Conservation (phyloP, 2,113 vertebrate species). For the Passer montanus region DNA sequence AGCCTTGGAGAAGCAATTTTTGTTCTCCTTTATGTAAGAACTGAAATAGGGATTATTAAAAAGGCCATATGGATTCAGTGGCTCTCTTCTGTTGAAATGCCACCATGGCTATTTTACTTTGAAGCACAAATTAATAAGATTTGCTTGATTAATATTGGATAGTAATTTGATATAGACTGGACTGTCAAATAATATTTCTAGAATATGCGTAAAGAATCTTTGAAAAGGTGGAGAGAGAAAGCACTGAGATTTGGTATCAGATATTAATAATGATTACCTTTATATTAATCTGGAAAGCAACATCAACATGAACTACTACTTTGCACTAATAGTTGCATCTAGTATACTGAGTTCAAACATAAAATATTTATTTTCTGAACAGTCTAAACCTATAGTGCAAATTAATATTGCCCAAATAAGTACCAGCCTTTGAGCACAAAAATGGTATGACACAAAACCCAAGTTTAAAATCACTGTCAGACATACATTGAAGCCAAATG, state of each 20-base stretch:
- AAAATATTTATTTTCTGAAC: background rate
- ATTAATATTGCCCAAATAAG: background rate
- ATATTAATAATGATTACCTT: background rate
- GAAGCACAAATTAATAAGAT: background rate
- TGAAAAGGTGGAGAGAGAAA: background rate
- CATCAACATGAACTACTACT: background rate
- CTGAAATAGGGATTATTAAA: background rate
- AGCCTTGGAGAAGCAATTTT: background rate
- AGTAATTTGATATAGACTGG: background rate
- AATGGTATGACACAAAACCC: background rate
- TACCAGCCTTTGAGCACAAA: background rate
- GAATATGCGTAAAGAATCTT: background rate
- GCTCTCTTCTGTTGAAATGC: background rate
- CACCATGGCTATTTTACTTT: background rate
- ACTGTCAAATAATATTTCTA: background rate
- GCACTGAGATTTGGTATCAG: background rate
- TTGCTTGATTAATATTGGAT: background rate
- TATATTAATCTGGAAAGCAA: background rate
- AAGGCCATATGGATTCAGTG: background rate
- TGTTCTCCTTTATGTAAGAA: background rate
- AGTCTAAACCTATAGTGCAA: background rate
- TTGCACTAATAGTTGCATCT: background rate
- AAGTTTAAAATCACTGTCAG: background rate
- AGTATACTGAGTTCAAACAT: accelerated
- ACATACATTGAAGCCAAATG: conserved; percentile 11